Base-by-base conservation (phyloP, 2,797 vertebrate species). In the Taeniopygia guttata region DNA sequence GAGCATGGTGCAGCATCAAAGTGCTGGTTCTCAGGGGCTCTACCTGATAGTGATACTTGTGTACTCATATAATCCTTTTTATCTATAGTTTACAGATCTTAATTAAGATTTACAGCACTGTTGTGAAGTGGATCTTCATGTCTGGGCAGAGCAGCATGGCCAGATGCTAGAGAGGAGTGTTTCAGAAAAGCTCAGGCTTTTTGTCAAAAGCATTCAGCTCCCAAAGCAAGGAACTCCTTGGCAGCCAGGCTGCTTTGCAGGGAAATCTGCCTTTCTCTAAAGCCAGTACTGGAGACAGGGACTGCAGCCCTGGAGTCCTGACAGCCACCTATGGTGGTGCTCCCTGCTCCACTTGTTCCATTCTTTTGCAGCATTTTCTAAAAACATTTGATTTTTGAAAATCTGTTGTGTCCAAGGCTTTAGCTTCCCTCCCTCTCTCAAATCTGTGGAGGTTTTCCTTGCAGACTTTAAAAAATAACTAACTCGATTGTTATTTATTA, bases 31-130 rank as follows among this genome's bases (percentile, higher is more conserved):
- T 87, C 70, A 16, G 85, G 55, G 68, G 46, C 83, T 89, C 10
- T 58, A 80, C 77, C 49, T 82, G 91, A 62, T 58, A 62, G 54
- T 77, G 91, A 56, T 81, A 36, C 70, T 84, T 79, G 55, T 84
- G 87, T 90, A 82, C 73, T 68, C 67, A 16, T 77, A 84, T 73
- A 84, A 86, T 84, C 93, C 83, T 84, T 90, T 82, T 77, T 46
- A 79, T 82, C 89, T 91, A 11, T 32, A 56, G 74, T 89, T 95
- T 95, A 90, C 74, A 74, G 93, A 88, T 84, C 74, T 88, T 93
- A 90, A 94, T 96, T 93, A 94, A 92, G 88, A 92, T 93, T 94
- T 95, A 85, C 56, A 60, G 2, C 1, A 18, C 38, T 81, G 2
- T 56, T 93, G 45, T 82, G 87, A 76, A 91, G 67, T 80, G 67